Percentiles rank a stretch among this genome's conserved stretches.
These are phyloP conservation scores for Anguilla japonica DNA, from an alignment of 2,113 vertebrate genomes.

Conservation along the genomic window DNA sequence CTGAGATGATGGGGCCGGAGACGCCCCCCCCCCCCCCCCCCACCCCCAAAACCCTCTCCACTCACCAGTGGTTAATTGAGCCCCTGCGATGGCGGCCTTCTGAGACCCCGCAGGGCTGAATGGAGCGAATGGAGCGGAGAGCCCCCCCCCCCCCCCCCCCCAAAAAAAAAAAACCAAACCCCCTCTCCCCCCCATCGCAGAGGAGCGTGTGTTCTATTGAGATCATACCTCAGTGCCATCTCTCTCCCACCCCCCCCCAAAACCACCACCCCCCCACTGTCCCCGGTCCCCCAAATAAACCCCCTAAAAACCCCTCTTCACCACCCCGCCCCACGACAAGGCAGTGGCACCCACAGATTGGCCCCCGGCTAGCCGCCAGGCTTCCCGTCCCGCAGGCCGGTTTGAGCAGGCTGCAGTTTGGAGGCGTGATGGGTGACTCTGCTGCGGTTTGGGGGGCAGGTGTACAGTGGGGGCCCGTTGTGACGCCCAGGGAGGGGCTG, in stretches of 20 bases:
- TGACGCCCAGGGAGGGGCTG: slow-evolving; percentile 49
- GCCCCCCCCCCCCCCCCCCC: background rate
- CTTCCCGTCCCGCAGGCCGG: too few relatives aligned
- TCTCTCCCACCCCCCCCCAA: background rate
- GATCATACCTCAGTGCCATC: background rate
- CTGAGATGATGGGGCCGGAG: too few relatives aligned
- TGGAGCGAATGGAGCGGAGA: slow-evolving; percentile 69
- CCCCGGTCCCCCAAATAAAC: background rate
- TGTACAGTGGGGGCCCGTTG: slow-evolving; percentile 60
- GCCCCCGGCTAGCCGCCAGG: background rate
- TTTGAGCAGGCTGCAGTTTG: background rate
- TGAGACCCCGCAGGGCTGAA: slow-evolving; percentile 65
- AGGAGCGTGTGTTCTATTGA: slow-evolving; percentile 7
- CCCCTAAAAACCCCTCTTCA: too few relatives aligned
- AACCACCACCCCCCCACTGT: background rate
- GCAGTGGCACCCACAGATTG: too few relatives aligned
- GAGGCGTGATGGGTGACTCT: background rate
- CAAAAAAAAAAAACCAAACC: too few relatives aligned
- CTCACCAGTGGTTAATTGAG: slow-evolving; percentile 67
- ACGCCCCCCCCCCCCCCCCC: background rate
- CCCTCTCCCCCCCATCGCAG: too few relatives aligned
- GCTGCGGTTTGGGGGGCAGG: slow-evolving; percentile 43
- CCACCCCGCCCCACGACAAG: too few relatives aligned
- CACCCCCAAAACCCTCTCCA: background rate
- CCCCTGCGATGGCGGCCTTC: slow-evolving; percentile 65